Percentiles rank a stretch among this genome's conserved stretches.
Evolutionary conservation across 2,888 invertebrate genomes (phyloP).

Genomic region (Dryobotodes eremita): DNA sequence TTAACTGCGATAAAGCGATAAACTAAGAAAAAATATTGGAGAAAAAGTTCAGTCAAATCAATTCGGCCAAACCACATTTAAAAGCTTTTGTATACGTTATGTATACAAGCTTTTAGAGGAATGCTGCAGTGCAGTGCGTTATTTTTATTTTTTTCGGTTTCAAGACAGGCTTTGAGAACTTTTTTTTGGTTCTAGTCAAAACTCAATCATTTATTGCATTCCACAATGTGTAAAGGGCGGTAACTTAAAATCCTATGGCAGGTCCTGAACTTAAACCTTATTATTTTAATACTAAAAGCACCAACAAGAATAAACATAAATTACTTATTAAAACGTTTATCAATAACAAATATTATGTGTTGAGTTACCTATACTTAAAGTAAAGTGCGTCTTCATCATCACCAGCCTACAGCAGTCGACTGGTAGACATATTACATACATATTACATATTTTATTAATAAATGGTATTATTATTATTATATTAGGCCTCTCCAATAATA

Average conservation of each 20-base stretch:
- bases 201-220: background rate
- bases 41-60: slow-evolving; percentile 13
- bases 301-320: background rate
- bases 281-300: background rate
- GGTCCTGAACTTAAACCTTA: too few relatives aligned
- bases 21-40: background rate
- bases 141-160: background rate
- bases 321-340: background rate
- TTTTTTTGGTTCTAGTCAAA: background rate
- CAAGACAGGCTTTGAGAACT: too few relatives aligned
- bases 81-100: background rate
- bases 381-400: too few relatives aligned
- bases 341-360: background rate
- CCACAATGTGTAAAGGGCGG: too few relatives aligned
- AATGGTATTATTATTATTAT: too few relatives aligned
- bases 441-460: too few relatives aligned
- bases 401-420: too few relatives aligned
- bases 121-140: background rate
- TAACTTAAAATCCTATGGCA: too few relatives aligned
- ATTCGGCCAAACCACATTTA: background rate
- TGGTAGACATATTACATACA: too few relatives aligned
- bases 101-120: background rate
- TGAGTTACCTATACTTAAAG: too few relatives aligned
- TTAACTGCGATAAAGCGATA: background rate
- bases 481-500: too few relatives aligned